Percentiles rank a stretch among this genome's conserved stretches.
Evolutionary conservation across 2,888 invertebrate species (phyloP).

Genomic region (Drosophila pseudotalamancana): DNA sequence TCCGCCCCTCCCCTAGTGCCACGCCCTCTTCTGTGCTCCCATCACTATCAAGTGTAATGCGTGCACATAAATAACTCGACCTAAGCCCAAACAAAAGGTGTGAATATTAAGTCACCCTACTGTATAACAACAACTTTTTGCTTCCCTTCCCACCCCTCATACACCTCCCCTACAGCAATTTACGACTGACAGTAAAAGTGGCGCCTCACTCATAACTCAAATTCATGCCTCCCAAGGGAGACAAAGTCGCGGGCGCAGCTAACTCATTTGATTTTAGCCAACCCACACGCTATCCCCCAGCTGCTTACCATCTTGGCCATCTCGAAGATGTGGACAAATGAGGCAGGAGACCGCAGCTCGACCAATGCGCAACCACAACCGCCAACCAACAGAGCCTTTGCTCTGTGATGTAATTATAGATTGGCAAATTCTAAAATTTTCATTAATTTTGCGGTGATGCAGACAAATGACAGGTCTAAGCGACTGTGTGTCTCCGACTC

Average conservation of each 20-base stretch:
- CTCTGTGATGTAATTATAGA: slow-evolving; percentile 79
- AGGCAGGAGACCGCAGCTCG: slow-evolving; percentile 72
- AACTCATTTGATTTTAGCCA: slow-evolving; percentile 70
- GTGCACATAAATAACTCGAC: slow-evolving; percentile 73
- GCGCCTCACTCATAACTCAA: slow-evolving; percentile 74
- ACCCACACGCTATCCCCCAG: neutral
- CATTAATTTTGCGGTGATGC: slow-evolving; percentile 74
- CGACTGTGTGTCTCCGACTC: slow-evolving; percentile 12
- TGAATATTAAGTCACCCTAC: slow-evolving; percentile 68
- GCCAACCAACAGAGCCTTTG: neutral
- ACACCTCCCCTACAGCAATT: slow-evolving; percentile 54
- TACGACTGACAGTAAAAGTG: slow-evolving; percentile 73
- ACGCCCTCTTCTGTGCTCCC: slow-evolving; percentile 22
- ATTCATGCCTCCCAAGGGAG: slow-evolving; percentile 75
- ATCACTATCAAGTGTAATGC: slow-evolving; percentile 71
- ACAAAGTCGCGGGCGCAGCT: slow-evolving; percentile 37
- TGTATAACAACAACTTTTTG: neutral
- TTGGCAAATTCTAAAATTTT: slow-evolving; percentile 78
- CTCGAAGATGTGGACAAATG: slow-evolving; percentile 66
- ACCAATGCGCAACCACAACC: slow-evolving; percentile 50
- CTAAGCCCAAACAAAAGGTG: slow-evolving; percentile 63
- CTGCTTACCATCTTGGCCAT: neutral
- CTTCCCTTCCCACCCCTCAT: neutral
- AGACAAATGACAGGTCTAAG: slow-evolving; percentile 45
- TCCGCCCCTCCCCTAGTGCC: neutral